Conservation (phyloP, 2,888 invertebrate genomes). For the Criorhina ranunculi region DNA sequence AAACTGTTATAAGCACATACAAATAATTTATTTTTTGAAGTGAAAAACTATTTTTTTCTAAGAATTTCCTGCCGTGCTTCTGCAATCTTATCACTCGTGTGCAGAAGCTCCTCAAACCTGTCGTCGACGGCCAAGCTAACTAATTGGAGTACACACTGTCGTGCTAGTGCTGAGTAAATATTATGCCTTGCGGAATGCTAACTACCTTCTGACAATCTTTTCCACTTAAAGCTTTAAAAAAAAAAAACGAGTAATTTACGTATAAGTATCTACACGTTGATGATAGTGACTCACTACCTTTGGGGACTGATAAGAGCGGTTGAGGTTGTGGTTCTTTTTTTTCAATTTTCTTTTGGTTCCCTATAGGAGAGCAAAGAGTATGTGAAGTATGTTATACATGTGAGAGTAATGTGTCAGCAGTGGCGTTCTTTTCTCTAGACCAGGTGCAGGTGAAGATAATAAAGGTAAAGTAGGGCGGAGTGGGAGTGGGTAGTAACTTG, state of each 20-base stretch:
- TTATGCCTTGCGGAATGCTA: slow-evolving; percentile 60
- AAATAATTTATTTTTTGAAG: slow-evolving; percentile 5
- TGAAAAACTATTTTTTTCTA: slow-evolving; percentile 25
- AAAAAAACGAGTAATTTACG: slow-evolving; percentile 54
- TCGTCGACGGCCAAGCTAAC: slow-evolving; percentile 40
- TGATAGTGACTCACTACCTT: slow-evolving; percentile 57
- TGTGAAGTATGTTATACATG: slow-evolving; percentile 2
- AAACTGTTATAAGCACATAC: slow-evolving; percentile 48
- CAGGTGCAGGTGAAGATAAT: neutral
- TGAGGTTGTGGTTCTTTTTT: slow-evolving; percentile 22
- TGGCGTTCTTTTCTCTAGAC: slow-evolving; percentile 4
- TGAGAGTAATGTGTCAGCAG: slow-evolving; percentile 5
- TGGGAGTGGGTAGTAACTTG: neutral
- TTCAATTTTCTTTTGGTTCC: slow-evolving; percentile 18
- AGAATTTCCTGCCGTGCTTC: slow-evolving; percentile 18
- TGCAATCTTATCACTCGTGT: slow-evolving; percentile 66
- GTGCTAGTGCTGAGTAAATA: slow-evolving; percentile 62
- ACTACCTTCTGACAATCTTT: slow-evolving; percentile 59
- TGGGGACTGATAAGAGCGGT: slow-evolving; percentile 52
- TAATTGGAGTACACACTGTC: slow-evolving; percentile 49
- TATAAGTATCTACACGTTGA: slow-evolving; percentile 15
- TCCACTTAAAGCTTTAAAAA: slow-evolving; percentile 43
- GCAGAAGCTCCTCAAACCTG: slow-evolving; percentile 40
- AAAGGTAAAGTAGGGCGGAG: neutral
- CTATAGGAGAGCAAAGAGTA: slow-evolving; percentile 8